phyloP scores from a whole-genome alignment of 1,140 invertebrate species.

The Drosophila ficusphila region DNA sequence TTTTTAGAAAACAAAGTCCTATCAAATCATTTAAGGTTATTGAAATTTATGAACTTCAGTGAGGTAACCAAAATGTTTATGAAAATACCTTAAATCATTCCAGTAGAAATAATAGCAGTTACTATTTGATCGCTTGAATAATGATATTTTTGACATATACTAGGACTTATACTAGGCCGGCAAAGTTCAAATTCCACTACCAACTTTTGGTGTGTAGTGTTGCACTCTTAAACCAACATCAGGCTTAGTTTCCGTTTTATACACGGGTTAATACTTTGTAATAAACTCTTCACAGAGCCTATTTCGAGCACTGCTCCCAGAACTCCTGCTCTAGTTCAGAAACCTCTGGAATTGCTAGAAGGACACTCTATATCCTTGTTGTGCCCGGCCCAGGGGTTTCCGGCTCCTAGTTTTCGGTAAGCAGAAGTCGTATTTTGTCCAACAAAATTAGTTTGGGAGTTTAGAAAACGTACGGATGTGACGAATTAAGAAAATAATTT shows the following conservation, averaged over 20 bases:
- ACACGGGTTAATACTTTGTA: neutral
- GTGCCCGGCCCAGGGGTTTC: constrained; percentile 88
- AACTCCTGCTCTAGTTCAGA: constrained; percentile 57
- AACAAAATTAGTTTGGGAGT: too few species aligned
- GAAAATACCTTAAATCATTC: too few species aligned
- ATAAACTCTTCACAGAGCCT: constrained; percentile 85
- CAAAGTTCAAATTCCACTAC: too few species aligned
- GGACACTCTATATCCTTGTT: constrained; percentile 85
- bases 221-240: neutral
- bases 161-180: too few species aligned
- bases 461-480: too few species aligned
- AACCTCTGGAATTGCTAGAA: constrained; percentile 58
- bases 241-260: neutral
- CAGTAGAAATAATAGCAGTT: neutral
- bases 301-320: constrained; percentile 86
- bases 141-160: too few species aligned
- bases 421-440: neutral
- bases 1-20: too few species aligned
- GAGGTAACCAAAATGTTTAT: too few species aligned
- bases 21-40: too few species aligned
- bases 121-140: neutral
- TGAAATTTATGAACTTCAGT: too few species aligned
- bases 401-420: constrained; percentile 85
- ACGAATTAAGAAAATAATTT: too few species aligned
- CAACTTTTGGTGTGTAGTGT: too few species aligned